Conservation (phyloP, 2,797 vertebrate species). For the Coregonus sp. region DNA sequence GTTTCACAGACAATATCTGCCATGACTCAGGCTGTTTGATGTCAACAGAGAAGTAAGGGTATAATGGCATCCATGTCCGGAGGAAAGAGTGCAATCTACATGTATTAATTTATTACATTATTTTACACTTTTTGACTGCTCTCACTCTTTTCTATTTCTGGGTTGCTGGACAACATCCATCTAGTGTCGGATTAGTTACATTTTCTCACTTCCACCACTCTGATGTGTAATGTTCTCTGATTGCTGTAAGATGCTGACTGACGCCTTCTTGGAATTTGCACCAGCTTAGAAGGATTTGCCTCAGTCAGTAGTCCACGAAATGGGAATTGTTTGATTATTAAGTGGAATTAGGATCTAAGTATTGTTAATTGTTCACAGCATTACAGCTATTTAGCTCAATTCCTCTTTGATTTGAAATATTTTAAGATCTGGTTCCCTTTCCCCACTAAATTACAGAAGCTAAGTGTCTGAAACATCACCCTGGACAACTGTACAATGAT, state of each 20-base stretch:
- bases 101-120: neutral
- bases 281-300: conserved; percentile 24
- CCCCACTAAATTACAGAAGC: neutral
- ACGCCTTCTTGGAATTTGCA: conserved; percentile 9
- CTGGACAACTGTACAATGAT: neutral
- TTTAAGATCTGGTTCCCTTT: neutral
- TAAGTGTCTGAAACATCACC: neutral
- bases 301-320: conserved; percentile 24
- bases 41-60: neutral
- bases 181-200: conserved; percentile 15
- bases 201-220: conserved; percentile 29
- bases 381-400: conserved; percentile 19
- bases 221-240: conserved; percentile 30
- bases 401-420: neutral
- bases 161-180: conserved; percentile 27
- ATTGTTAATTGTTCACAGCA: conserved; percentile 18
- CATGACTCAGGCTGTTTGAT: neutral
- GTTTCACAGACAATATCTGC: conserved; percentile 2
- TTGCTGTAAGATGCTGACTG: conserved; percentile 29
- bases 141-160: conserved; percentile 4
- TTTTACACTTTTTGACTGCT: neutral
- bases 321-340: conserved; percentile 39
- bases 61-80: neutral
- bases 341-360: conserved; percentile 25
- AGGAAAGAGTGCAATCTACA: neutral